These are phyloP conservation scores for Spilarctia lutea DNA, from an alignment of 2,888 invertebrate genomes.

Conservation along the genomic window DNA sequence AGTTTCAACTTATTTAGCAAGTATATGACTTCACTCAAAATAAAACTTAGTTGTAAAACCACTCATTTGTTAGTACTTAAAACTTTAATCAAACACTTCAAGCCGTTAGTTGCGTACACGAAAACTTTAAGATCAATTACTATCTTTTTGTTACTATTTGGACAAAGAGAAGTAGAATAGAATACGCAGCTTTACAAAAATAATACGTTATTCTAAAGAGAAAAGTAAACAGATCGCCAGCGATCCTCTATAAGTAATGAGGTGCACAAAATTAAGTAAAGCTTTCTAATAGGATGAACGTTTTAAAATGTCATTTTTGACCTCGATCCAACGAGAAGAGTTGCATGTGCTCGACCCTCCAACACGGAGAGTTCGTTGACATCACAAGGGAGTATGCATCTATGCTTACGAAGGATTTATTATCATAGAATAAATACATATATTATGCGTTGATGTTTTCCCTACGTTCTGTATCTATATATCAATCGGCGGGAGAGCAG, in stretches of 20 bases:
- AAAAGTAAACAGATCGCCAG: constrained; percentile 84
- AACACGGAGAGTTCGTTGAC: constrained; percentile 18
- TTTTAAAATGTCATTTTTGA: constrained; percentile 66
- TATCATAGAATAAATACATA: constrained; percentile 26
- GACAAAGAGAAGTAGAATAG: constrained; percentile 72
- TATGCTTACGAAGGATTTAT: constrained; percentile 18
- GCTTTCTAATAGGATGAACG: constrained; percentile 74
- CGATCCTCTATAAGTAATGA: constrained; percentile 82
- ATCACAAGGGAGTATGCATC: constrained; percentile 1
- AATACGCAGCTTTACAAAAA: constrained; percentile 71
- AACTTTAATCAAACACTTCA: constrained; percentile 77
- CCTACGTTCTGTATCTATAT: constrained; percentile 23
- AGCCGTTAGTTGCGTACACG: constrained; percentile 82
- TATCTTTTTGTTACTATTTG: constrained; percentile 62
- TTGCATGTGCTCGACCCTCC: constrained; percentile 41
- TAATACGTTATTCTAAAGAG: constrained; percentile 81
- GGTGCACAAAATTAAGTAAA: constrained; percentile 81
- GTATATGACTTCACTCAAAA: constrained; percentile 66
- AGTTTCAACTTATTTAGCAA: constrained; percentile 58
- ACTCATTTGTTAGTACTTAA: constrained; percentile 82
- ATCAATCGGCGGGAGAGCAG: constrained; percentile 31
- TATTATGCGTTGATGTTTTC: constrained; percentile 23
- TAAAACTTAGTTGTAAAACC: constrained; percentile 78
- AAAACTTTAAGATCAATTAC: constrained; percentile 72
- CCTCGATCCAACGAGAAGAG: constrained; percentile 51